Conservation (phyloP, 2,888 invertebrate genomes). For the Coelinius sp. region DNA sequence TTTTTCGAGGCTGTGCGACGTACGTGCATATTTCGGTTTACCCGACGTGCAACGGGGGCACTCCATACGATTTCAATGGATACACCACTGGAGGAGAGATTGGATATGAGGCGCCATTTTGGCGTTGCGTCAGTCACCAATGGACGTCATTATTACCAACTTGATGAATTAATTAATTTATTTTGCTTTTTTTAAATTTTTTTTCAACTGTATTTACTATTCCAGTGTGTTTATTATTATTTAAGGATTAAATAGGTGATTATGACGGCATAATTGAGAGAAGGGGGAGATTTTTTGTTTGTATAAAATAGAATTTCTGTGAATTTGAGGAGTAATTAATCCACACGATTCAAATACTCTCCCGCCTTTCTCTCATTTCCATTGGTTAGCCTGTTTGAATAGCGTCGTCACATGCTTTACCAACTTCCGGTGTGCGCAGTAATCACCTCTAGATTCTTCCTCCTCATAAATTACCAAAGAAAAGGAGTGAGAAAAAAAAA, state of each 20-base stretch:
- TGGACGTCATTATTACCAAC: not conserved
- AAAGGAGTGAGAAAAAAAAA: not conserved
- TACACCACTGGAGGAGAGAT: not conserved
- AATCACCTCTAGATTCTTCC: not conserved
- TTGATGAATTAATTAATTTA: too few relatives aligned
- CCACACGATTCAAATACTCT: not conserved
- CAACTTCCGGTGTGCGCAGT: not conserved
- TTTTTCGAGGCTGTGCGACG: constrained; percentile 58
- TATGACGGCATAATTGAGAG: too few relatives aligned
- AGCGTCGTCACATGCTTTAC: not conserved
- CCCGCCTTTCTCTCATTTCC: not conserved
- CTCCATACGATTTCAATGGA: constrained; percentile 25
- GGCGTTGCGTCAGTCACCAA: not conserved
- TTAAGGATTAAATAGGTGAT: too few relatives aligned
- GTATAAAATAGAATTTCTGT: too few relatives aligned
- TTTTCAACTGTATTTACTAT: too few relatives aligned
- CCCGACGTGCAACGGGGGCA: constrained; percentile 66
- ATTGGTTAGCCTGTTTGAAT: not conserved
- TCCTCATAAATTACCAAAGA: not conserved
- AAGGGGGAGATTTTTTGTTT: too few relatives aligned
- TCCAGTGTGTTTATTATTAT: too few relatives aligned
- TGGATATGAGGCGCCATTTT: constrained; percentile 11
- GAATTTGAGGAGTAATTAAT: not conserved
- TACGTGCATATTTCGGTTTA: constrained; percentile 63
- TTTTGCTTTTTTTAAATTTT: too few relatives aligned